These are phyloP conservation scores for Chiloscyllium punctatum DNA, from an alignment of 2,797 vertebrate genomes.

Conservation along the genomic window DNA sequence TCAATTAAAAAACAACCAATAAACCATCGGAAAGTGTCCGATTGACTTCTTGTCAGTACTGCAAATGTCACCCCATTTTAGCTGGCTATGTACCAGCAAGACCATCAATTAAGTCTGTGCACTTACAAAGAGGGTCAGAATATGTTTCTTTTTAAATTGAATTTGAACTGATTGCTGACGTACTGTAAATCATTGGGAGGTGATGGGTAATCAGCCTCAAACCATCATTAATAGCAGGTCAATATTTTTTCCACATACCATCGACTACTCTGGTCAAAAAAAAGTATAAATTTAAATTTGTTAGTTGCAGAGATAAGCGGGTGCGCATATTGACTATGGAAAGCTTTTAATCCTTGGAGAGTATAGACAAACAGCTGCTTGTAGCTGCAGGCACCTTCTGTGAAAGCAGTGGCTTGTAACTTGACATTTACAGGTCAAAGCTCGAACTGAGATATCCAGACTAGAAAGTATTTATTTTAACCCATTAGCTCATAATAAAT, in stretches of 20 bases:
- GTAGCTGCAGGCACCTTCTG: neutral
- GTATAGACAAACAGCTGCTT: neutral
- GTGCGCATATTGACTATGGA: neutral
- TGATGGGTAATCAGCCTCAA: neutral
- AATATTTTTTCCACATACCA: neutral
- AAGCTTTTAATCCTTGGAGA: conserved; percentile 22
- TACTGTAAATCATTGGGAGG: neutral
- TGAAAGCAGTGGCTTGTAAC: neutral
- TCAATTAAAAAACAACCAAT: neutral
- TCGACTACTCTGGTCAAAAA: neutral
- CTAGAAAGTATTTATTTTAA: neutral
- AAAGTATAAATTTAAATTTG: neutral
- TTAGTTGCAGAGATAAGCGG: neutral
- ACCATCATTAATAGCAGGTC: neutral
- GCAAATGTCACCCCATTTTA: neutral
- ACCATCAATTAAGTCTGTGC: neutral
- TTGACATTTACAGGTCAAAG: conserved; percentile 1
- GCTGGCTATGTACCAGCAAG: neutral
- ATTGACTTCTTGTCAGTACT: neutral
- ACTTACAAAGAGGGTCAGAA: neutral
- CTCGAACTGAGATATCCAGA: neutral
- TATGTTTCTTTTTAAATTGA: neutral
- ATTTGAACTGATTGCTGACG: conserved; percentile 7
- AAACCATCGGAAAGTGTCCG: neutral
- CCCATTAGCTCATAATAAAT: neutral